Percentiles rank a stretch among this genome's conserved stretches.
These are phyloP conservation scores for Cardiocondyla obscurior DNA, from an alignment of 1,140 invertebrate genomes.

Conservation along the genomic window DNA sequence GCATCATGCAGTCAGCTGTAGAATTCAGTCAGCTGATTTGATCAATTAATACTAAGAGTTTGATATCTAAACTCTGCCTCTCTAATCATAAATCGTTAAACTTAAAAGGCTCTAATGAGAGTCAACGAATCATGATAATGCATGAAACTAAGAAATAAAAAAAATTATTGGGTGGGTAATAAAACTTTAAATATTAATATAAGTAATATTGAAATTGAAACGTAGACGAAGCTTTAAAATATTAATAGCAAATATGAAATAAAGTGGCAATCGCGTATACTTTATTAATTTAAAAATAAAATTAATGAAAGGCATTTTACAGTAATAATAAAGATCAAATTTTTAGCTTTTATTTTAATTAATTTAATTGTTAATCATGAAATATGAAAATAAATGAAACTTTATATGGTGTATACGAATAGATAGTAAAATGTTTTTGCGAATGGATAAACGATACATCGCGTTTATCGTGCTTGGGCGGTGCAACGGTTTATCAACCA, in stretches of 20 bases:
- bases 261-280: no score
- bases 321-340: neutral
- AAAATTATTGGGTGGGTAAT: no score
- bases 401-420: neutral
- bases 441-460: constrained; percentile 49
- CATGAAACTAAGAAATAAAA: no score
- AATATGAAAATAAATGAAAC: neutral
- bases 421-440: neutral
- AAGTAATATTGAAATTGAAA: no score
- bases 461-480: constrained; percentile 75
- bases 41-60: neutral
- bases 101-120: neutral
- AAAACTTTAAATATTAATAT: no score
- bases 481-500: constrained; percentile 78
- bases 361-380: neutral
- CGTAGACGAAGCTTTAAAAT: no score
- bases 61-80: neutral
- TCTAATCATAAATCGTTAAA: neutral
- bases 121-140: neutral
- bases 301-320: neutral
- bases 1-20: neutral
- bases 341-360: neutral
- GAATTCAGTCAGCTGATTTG: neutral
- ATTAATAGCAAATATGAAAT: neutral
- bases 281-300: neutral